Base-by-base conservation (phyloP, 2,888 invertebrate genomes). In the Dermolepida albohirtum region DNA sequence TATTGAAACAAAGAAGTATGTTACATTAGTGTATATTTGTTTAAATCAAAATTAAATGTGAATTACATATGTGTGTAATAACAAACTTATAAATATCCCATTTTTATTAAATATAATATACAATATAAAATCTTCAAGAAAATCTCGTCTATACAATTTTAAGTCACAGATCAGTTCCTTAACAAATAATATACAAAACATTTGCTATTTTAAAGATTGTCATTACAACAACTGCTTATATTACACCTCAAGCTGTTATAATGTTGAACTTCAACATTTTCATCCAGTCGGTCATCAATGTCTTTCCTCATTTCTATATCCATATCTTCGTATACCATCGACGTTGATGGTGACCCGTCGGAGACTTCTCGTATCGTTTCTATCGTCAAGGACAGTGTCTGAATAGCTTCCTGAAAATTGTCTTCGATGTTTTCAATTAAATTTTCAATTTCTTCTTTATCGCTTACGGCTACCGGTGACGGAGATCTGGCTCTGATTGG, bases 281-380 rank as follows among this genome's bases (percentile, higher is more conserved):
- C 43, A 10, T 29, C 16, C 22, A 27, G n/a, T 10, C 14, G 29
- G 1, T 44, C 27, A 11, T 16, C 14, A 11, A 57, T 22, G 12
- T n/a, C n/a, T 10, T 41, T 40, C 16, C 39, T 39, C 6, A 17
- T 39, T 10, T 64, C 52, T 1, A 16, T 51, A 14, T 64, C 64
- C 14, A 64, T 64, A 7, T 43, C 52, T 22, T 64, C 64, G 29
- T 64, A 64, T 5, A 64, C 52, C 52, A 52, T 64, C 22, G 64
- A 64, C 5, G 43, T 64, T 0, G 64, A 64, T 7, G 64, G 43
- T 2, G 52, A 16, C 0, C 41, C 39, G 5, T 64, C 64, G 17
- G 22, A 43, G 4, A 64, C 52, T 11, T 49, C 52, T 1, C 34
- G 22, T 14, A 52, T 49, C 12, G 27, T 41, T n/a, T 52, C 51